Base-by-base conservation (phyloP, 1,140 invertebrate genomes). In the Zophobas atratus region DNA sequence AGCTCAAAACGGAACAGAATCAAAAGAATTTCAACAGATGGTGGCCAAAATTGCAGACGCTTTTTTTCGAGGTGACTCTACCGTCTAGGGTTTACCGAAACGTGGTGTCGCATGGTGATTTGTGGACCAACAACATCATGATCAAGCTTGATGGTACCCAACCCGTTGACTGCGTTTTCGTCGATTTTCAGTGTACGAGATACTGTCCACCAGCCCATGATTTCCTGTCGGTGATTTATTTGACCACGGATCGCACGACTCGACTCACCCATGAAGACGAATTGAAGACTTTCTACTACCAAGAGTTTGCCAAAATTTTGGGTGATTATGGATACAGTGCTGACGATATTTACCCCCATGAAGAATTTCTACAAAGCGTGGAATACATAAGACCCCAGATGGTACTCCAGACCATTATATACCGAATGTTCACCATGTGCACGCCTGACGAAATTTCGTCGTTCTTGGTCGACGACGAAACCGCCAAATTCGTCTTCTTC, bases 141-240 rank as follows among this genome's bases (percentile, higher is more conserved):
- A 86, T 88, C 49, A 84, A 85, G 80, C 75, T 90, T 77, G 86
- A 90, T 3, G 79, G 89, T 63, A 89, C 87, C 73, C 81, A 85
- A 72, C 79, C 83, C 0, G 75, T 79, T 0, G 82, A 83, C 38
- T 89, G 87, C 39, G 85, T 86, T 41, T 84, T 91, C 4, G 84
- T 91, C 33, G 89, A 90, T 76, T 88, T 90, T 71, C 90, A 90
- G 78, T 79, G 88, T 6, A 77, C 89, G 71, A 84, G 90, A 4
- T 90, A 90, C 32, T 84, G 84, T 4, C 90, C 90, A 1, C 82
- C 89, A 1, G 87, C 87, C 0, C 87, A 89, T 6, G 90, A 92
- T 73, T 46, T 88, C 0, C 76, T 86, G 1, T 83, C 85, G 6
- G 80, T 89, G 0, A 56, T 89, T 1, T 86, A 87, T 76, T 72